Percentiles rank a stretch among this genome's conserved stretches.
phyloP scores from a whole-genome alignment of 2,113 vertebrate species.

The Pseudopodoces humilis region DNA sequence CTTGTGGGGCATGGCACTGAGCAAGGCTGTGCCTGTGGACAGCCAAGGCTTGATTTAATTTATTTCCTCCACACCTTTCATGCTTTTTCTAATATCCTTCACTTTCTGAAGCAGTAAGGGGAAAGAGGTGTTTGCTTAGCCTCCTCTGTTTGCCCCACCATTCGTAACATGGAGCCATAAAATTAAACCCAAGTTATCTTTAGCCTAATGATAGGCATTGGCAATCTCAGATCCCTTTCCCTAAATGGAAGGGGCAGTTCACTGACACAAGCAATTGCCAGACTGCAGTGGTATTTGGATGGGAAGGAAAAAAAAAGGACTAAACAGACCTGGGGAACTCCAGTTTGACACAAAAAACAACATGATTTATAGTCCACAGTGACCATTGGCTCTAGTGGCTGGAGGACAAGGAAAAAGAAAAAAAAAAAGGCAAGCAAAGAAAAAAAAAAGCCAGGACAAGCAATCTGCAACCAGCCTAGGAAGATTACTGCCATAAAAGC shows the following conservation, averaged over 20 bases:
- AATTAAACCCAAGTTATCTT: neutral
- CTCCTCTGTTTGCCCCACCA: neutral
- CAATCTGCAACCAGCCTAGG: slow-evolving; percentile 73
- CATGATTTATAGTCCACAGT: slow-evolving; percentile 45
- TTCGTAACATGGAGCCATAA: neutral
- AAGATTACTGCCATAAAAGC: slow-evolving; percentile 76
- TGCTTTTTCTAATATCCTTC: neutral
- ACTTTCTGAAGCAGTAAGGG: neutral
- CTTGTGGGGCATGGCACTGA: accelerated
- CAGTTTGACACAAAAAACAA: slow-evolving; percentile 52
- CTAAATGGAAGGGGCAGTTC: neutral
- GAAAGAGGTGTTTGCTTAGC: slow-evolving; percentile 1
- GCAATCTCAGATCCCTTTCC: neutral
- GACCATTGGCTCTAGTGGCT: slow-evolving; percentile 43
- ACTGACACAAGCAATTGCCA: neutral
- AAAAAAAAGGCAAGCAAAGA: neutral
- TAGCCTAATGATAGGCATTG: neutral
- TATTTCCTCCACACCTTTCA: neutral
- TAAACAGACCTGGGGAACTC: slow-evolving; percentile 24
- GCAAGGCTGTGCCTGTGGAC: neutral
- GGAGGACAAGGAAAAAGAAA: slow-evolving; percentile 16
- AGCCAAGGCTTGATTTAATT: neutral
- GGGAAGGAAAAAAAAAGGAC: neutral
- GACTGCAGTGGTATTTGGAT: neutral
- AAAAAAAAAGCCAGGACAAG: slow-evolving; percentile 33